Conservation (phyloP, 2,797 vertebrate genomes). For the Carcharodon carcharias region DNA sequence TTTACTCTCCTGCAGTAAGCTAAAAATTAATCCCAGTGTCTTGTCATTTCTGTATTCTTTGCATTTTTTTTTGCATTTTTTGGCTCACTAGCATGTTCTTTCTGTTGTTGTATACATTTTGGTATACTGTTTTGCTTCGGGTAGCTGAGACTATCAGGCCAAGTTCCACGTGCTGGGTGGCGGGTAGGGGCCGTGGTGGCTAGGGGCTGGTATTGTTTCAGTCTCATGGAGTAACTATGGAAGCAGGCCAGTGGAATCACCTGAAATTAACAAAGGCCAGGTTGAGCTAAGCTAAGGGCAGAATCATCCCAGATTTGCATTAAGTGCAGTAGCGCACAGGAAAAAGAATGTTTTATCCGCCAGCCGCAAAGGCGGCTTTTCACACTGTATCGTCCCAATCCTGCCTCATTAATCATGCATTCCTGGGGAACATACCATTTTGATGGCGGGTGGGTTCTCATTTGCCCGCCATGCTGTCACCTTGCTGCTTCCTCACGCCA, state of each 20-base stretch:
- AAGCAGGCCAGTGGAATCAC: background rate
- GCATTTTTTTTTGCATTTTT: background rate
- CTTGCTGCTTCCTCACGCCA: too few species aligned
- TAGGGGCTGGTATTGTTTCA: background rate
- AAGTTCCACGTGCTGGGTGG: background rate
- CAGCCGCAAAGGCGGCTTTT: too few species aligned
- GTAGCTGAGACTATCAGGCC: background rate
- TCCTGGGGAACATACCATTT: too few species aligned
- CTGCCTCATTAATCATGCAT: too few species aligned
- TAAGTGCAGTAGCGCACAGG: too few species aligned
- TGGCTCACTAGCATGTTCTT: background rate
- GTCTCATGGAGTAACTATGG: background rate
- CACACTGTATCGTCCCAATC: too few species aligned
- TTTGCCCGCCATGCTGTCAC: too few species aligned
- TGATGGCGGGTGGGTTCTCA: too few species aligned
- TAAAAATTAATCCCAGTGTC: background rate
- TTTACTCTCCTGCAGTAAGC: background rate
- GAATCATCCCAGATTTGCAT: too few species aligned
- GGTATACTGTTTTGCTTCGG: background rate
- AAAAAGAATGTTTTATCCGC: too few species aligned
- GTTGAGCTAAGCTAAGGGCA: background rate
- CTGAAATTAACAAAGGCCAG: background rate
- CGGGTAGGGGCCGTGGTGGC: too few species aligned
- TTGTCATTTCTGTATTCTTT: background rate
- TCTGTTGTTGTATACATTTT: background rate